Base-by-base conservation (phyloP, 2,888 invertebrate genomes). In the Thymelicus acteon region DNA sequence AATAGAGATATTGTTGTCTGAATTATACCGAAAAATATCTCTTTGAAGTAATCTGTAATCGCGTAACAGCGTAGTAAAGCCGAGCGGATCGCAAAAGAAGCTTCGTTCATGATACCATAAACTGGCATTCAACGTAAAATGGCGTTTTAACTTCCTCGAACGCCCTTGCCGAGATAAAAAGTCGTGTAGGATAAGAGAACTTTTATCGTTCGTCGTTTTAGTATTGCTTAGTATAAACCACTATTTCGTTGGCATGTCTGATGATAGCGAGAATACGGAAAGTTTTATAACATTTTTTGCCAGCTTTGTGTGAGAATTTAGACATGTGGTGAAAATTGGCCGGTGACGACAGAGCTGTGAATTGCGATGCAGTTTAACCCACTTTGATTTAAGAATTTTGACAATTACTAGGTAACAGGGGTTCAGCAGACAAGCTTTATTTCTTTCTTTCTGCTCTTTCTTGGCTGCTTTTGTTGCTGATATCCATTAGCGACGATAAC, bases 111-210 rank as follows among this genome's bases (percentile, higher is more conserved):
- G 57, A 52, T 15, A 60, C 60, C 60, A 15, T 60, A 60, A 54
- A 60, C n/a, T 60, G 60, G 39, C 60, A 60, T 60, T 60, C 39
- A 39, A 60, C n/a, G 60, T 12, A 39, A 60, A 37, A 60, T 60
- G 54, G 54, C 54, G 24, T 60, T 60, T 39, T 39, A 39, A 60
- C 37, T 60, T 60, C 39, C 60, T 57, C n/a, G 7, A 13, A 60
- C 15, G 60, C 39, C 60, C 15, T 39, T 39, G 60, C n/a, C 39
- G 39, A 60, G 60, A 60, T 60, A 39, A 60, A 60, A 60, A 60
- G 10, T 60, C 37, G 37, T 54, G 54, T 54, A 24, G 12, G 44
- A 44, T 44, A 44, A 10, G 10, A 44, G 12, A 54, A 54, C 54
- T 54, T 54, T 54, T 54, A 24, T 54, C 19, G 54, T 10, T 24